phyloP scores from a whole-genome alignment of 2,797 vertebrate species.

The Hipposideros larvatus region DNA sequence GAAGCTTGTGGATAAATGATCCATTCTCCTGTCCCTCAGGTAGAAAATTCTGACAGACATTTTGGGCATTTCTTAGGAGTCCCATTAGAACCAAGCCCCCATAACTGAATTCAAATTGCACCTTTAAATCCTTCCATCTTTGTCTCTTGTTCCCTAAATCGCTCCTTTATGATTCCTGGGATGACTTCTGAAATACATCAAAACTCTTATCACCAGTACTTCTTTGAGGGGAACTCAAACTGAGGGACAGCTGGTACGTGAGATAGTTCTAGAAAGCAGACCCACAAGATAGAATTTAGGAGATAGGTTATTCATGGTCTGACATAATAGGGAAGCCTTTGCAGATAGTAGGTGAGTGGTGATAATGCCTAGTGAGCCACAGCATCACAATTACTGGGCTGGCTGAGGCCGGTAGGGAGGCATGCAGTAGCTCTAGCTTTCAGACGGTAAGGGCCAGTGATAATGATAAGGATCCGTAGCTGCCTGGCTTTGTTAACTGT shows the following conservation, averaged over 20 bases:
- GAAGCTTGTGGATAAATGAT: neutral
- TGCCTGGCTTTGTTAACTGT: neutral
- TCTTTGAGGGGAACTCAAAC: neutral
- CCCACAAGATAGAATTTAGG: neutral
- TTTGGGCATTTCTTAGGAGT: neutral
- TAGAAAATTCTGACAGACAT: neutral
- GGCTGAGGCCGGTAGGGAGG: neutral
- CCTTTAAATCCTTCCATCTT: neutral
- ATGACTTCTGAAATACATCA: neutral
- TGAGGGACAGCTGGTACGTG: neutral
- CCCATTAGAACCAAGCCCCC: neutral
- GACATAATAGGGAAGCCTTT: neutral
- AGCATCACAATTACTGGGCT: neutral
- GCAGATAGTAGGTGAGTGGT: neutral
- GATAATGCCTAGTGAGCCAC: neutral
- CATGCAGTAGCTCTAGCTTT: neutral
- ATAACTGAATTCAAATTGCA: neutral
- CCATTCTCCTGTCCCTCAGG: neutral
- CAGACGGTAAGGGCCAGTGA: neutral
- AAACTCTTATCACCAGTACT: neutral
- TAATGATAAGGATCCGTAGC: neutral
- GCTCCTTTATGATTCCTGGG: neutral
- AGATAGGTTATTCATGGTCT: neutral
- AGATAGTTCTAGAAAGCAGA: neutral
- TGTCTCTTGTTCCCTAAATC: neutral